Base-by-base conservation (phyloP, 2,113 vertebrate species). In the Bostrychus sinensis region DNA sequence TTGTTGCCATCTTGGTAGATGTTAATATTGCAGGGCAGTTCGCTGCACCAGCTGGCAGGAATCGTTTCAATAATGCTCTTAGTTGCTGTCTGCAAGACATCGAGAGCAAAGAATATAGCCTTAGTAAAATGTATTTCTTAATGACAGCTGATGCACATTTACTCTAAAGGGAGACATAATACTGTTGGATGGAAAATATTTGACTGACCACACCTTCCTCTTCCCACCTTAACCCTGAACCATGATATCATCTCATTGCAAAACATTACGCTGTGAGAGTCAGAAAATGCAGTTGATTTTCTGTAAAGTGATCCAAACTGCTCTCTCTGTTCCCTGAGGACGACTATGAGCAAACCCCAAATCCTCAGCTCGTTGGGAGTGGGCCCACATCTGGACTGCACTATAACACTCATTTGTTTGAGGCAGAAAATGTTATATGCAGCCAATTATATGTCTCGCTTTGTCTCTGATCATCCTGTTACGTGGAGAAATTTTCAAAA, bases 161-260 rank as follows among this genome's bases (percentile, higher is more conserved):
- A 55, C 66, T 50, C 19, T 39, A 59, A 66, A 70, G 38, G 39
- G 62, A 77, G 30, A 57, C 58, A 39, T 39, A 72, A 73, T 37
- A 37, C 56, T 58, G 41, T n/a, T 60, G 57, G 63, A 56, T 37
- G 67, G 72, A 75, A 80, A 77, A 70, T 23, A 70, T 46, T 50
- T 50, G 12, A 37, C 32, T 25, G 62, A 70, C 83, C 82, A 72
- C 80, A 73, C 86, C 87, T 71, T 71, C 14, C 51, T 71, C 62
- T 20, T 38, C 42, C 66, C 59, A 53, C 48, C 70, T 77, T 62
- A 60, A 56, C 61, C 58, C 58, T 39, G 17, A 62, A 73, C 65
- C 66, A 78, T 91, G 86, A 91, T 30, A 78, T 88, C 80, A 89
- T 54, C 55, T 25, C 36, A 3, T 89, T 88, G 82, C 83, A 58